Evolutionary conservation across 2,797 vertebrate genomes (phyloP).

Genomic region (Melanotaenia pygmaea): DNA sequence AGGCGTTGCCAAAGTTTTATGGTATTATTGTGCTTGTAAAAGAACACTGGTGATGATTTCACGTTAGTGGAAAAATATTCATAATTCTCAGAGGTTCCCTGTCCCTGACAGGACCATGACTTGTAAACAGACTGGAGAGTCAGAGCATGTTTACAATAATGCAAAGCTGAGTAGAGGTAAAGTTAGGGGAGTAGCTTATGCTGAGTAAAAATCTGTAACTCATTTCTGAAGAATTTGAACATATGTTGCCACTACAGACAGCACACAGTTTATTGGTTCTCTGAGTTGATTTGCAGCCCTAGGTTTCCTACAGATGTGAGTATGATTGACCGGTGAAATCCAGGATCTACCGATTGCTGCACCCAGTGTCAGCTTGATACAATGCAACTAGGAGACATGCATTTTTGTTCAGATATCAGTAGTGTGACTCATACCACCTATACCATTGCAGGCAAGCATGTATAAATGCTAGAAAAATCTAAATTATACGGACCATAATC

Average conservation of each 20-base stretch:
- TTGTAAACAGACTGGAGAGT: slow-evolving; percentile 27
- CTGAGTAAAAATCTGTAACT: neutral
- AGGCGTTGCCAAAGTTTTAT: slow-evolving; percentile 46
- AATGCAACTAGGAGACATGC: neutral
- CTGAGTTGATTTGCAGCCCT: neutral
- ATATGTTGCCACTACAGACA: neutral
- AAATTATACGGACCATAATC: neutral
- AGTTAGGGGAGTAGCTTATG: neutral
- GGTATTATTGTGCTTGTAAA: slow-evolving; percentile 66
- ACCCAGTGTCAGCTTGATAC: neutral
- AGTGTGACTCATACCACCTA: neutral
- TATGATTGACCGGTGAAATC: neutral
- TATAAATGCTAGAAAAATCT: neutral
- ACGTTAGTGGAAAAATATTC: slow-evolving; percentile 64
- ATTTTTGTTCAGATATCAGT: neutral
- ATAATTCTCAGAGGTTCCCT: slow-evolving; percentile 46
- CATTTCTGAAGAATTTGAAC: neutral
- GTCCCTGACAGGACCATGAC: neutral
- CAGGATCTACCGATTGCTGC: neutral
- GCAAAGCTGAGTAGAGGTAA: neutral
- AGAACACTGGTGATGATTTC: slow-evolving; percentile 62
- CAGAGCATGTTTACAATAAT: slow-evolving; percentile 31
- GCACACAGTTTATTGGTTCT: neutral
- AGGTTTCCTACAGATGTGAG: neutral
- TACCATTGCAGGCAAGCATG: no score